Conservation (phyloP, 2,888 invertebrate genomes). For the Trypoxylon attenuatum region DNA sequence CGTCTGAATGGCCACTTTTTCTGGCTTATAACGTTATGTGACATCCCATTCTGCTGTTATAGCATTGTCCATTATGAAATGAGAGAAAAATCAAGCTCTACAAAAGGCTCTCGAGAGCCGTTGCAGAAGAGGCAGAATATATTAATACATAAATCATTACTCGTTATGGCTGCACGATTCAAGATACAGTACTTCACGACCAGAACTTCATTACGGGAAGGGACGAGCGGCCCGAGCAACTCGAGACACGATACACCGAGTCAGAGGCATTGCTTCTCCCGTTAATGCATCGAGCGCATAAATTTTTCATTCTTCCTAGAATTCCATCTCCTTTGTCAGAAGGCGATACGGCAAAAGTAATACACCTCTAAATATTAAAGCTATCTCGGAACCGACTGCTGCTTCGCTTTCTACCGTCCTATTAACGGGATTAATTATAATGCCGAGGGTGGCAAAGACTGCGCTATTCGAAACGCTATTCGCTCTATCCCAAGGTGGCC, state of each 20-base stretch:
- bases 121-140: constrained; percentile 9
- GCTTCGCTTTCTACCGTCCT: too few relatives aligned
- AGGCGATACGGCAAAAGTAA: not conserved
- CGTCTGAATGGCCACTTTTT: constrained; percentile 19
- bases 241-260: not conserved
- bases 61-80: constrained; percentile 14
- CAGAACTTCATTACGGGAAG: constrained; percentile 10
- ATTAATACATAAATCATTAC: constrained; percentile 41
- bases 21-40: constrained; percentile 4
- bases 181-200: not conserved
- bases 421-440: not conserved
- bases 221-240: constrained; percentile 7
- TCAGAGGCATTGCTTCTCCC: not conserved
- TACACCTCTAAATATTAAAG: constrained; percentile 2
- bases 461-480: not conserved
- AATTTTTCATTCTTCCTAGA: constrained; percentile 2
- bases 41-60: constrained; percentile 7
- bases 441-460: not conserved
- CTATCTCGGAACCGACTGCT: not conserved
- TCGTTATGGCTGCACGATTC: constrained; percentile 18
- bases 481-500: not conserved
- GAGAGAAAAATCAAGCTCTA: constrained; percentile 11
- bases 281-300: constrained; percentile 12
- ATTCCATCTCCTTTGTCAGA: not conserved
- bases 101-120: not conserved